A percentile compares a stretch with the other conserved stretches of the same genome.
These are phyloP conservation scores for Apodemia zela DNA, from an alignment of 2,888 invertebrate species.

Conservation along the genomic window DNA sequence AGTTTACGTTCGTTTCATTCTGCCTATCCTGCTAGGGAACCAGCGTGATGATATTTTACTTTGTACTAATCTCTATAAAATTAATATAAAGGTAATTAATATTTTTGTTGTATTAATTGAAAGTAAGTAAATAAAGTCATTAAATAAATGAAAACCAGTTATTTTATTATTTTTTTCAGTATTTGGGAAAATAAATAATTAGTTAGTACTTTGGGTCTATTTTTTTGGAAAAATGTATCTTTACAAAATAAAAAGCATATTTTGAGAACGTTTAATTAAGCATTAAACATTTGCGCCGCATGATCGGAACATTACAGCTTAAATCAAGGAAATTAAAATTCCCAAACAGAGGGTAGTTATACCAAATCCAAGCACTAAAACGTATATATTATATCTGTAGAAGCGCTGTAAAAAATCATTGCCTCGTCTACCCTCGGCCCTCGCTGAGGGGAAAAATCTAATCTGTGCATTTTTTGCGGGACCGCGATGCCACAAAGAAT, in stretches of 20 bases:
- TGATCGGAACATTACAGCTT: conserved; percentile 34
- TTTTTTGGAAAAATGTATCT: no score
- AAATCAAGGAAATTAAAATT: conserved; percentile 77
- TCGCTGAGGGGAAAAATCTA: conserved; percentile 79
- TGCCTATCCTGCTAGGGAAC: no score
- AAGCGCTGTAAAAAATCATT: conserved; percentile 80
- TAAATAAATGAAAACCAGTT: no score
- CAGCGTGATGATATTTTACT: no score
- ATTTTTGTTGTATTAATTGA: no score
- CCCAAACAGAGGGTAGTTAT: conserved; percentile 75
- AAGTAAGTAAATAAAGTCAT: no score
- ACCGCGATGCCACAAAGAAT: conserved; percentile 82
- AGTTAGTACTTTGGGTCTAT: no score
- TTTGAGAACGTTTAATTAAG: not conserved
- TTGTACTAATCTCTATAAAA: no score
- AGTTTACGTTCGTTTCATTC: no score
- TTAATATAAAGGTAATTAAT: no score
- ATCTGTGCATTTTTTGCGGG: conserved; percentile 82
- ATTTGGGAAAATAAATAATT: no score
- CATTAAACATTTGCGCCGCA: not conserved
- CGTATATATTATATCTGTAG: conserved; percentile 71
- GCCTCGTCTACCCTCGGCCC: conserved; percentile 68
- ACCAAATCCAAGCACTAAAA: conserved; percentile 77
- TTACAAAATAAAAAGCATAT: not conserved
- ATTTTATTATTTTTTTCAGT: no score